A percentile compares a stretch with the other conserved stretches of the same genome.
These are phyloP conservation scores for Acanthosepion pharaonis DNA, from an alignment of 2,888 invertebrate species.

Conservation along the genomic window DNA sequence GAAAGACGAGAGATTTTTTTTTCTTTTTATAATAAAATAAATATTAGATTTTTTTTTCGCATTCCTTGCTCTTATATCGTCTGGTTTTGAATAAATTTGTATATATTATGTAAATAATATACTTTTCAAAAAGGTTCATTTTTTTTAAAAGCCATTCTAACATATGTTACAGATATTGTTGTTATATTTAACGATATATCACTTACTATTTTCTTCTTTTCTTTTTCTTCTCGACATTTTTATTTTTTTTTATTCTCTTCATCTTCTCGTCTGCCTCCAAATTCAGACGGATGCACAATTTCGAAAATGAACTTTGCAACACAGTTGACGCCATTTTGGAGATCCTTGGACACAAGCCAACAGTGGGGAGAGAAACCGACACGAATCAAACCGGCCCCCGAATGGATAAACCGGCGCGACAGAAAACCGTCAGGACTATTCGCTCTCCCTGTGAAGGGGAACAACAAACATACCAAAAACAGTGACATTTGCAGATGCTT, in stretches of 20 bases:
- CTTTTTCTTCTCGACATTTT: background rate
- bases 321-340: slow-evolving; percentile 72
- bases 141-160: too few relatives aligned
- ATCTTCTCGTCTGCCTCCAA: background rate
- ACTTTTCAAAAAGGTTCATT: too few relatives aligned
- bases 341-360: slow-evolving; percentile 71
- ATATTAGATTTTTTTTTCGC: too few relatives aligned
- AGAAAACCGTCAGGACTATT: slow-evolving; percentile 41
- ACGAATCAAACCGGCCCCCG: background rate
- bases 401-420: slow-evolving; percentile 46
- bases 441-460: slow-evolving; percentile 47
- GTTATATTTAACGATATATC: background rate
- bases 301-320: slow-evolving; percentile 70
- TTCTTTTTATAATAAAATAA: too few relatives aligned
- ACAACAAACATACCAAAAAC: slow-evolving; percentile 39
- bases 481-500: background rate
- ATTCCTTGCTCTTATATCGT: too few relatives aligned
- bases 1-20: too few relatives aligned
- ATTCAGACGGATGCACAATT: slow-evolving; percentile 72
- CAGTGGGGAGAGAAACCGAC: slow-evolving; percentile 51
- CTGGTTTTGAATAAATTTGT: too few relatives aligned
- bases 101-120: too few relatives aligned
- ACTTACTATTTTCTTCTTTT: background rate
- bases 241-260: background rate
- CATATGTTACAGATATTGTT: background rate